phyloP scores from a whole-genome alignment of 2,888 invertebrate genomes.

The Plebejus anna region DNA sequence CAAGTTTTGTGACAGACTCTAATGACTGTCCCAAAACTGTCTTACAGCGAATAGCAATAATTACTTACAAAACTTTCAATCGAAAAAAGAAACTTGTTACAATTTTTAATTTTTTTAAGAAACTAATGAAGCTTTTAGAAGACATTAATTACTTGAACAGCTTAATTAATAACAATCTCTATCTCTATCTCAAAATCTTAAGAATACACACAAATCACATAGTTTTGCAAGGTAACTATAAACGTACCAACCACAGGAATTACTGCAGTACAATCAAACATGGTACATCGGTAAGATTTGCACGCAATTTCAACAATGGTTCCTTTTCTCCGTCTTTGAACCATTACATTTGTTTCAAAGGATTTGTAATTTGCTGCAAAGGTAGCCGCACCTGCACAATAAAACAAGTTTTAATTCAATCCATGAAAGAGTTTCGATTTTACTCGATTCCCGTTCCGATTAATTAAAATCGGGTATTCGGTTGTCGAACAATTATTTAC shows the following conservation, averaged over 20 bases:
- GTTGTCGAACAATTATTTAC: conserved; percentile 21
- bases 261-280: not conserved
- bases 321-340: conserved; percentile 21
- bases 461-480: conserved; percentile 25
- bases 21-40: too few species aligned
- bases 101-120: too few species aligned
- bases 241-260: not conserved
- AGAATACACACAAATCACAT: too few species aligned
- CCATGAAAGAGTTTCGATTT: conserved; percentile 25
- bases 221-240: too few species aligned
- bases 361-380: conserved; percentile 17
- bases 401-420: conserved; percentile 27
- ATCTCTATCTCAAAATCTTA: too few species aligned
- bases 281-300: not conserved
- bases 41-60: too few species aligned
- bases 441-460: conserved; percentile 20
- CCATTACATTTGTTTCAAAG: conserved; percentile 26
- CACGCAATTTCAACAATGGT: conserved; percentile 18
- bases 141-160: too few species aligned
- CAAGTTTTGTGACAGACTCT: too few species aligned
- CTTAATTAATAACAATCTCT: too few species aligned
- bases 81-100: too few species aligned
- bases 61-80: too few species aligned
- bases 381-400: conserved; percentile 20
- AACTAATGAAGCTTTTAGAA: too few species aligned